Percentiles rank a stretch among this genome's conserved stretches.
Conservation (phyloP, 2,113 vertebrate genomes). For the Tricholaema leucomelas region DNA sequence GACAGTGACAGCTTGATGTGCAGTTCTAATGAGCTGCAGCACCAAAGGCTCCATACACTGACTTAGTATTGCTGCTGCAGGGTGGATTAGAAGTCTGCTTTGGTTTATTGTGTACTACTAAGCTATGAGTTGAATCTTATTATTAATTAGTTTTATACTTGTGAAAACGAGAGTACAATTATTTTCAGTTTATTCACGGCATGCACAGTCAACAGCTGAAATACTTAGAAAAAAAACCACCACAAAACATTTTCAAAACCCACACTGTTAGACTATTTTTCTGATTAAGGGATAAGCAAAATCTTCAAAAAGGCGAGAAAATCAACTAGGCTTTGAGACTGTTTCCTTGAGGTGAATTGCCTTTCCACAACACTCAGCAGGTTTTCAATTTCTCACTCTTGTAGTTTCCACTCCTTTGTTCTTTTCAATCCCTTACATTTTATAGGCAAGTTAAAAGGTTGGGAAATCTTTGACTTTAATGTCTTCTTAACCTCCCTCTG, state of each 20-base stretch:
- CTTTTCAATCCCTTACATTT: background rate
- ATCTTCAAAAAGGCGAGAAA: background rate
- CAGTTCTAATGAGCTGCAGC: background rate
- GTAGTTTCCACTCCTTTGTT: background rate
- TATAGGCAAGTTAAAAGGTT: background rate
- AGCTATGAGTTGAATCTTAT: background rate
- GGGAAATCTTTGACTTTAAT: background rate
- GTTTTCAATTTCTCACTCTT: slow-evolving; percentile 27
- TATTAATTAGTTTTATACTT: background rate
- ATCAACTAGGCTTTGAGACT: background rate
- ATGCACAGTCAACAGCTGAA: background rate
- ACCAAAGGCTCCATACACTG: background rate
- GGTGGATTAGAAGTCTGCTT: background rate
- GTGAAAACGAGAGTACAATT: background rate
- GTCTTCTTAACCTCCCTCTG: background rate
- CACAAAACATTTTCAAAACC: background rate
- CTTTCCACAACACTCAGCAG: background rate
- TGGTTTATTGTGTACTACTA: background rate
- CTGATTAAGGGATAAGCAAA: background rate
- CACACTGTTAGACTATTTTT: background rate
- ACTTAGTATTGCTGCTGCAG: background rate
- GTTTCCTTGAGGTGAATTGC: background rate
- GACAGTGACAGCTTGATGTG: background rate
- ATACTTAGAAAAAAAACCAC: background rate
- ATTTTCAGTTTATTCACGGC: background rate